These are phyloP conservation scores for Ips typographus DNA, from an alignment of 1,140 invertebrate genomes.

Conservation along the genomic window DNA sequence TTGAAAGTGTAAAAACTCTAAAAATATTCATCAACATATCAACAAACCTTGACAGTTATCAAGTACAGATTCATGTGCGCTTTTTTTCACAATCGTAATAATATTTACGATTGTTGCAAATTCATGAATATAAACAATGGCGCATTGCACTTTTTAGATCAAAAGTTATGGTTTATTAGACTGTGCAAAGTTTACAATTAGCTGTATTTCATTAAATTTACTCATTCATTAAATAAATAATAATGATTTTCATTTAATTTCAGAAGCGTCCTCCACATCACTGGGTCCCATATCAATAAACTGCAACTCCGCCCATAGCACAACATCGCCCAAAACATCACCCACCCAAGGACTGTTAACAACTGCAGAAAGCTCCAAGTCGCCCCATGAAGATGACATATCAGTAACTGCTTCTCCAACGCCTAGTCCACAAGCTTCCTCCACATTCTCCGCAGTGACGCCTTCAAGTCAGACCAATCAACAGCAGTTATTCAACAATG, in stretches of 20 bases:
- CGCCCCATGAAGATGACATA: slow-evolving; percentile 62
- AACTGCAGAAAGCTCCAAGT: slow-evolving; percentile 54
- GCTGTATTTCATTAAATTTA: too few relatives aligned
- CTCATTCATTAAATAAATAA: not conserved
- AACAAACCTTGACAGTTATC: too few relatives aligned
- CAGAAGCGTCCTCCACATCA: slow-evolving; percentile 48
- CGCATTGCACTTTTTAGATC: too few relatives aligned
- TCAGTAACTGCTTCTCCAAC: slow-evolving; percentile 66
- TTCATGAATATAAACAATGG: too few relatives aligned
- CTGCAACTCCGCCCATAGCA: slow-evolving; percentile 57
- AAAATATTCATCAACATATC: too few relatives aligned
- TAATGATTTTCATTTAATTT: slow-evolving; percentile 16
- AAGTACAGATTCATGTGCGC: too few relatives aligned
- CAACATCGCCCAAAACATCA: slow-evolving; percentile 63
- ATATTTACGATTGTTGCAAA: too few relatives aligned
- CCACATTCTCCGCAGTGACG: slow-evolving; percentile 51
- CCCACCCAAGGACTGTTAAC: slow-evolving; percentile 52
- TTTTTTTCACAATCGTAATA: too few relatives aligned
- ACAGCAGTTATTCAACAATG: slow-evolving; percentile 62
- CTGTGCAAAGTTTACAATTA: too few relatives aligned
- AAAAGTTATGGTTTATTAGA: too few relatives aligned
- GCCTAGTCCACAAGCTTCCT: slow-evolving; percentile 56
- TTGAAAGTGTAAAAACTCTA: too few relatives aligned
- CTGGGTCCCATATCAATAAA: slow-evolving; percentile 52
- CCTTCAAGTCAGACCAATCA: slow-evolving; percentile 45